A percentile compares a stretch with the other conserved stretches of the same genome.
These are phyloP conservation scores for Lepidotrigona ventralis DNA, from an alignment of 1,140 invertebrate species.

Conservation along the genomic window DNA sequence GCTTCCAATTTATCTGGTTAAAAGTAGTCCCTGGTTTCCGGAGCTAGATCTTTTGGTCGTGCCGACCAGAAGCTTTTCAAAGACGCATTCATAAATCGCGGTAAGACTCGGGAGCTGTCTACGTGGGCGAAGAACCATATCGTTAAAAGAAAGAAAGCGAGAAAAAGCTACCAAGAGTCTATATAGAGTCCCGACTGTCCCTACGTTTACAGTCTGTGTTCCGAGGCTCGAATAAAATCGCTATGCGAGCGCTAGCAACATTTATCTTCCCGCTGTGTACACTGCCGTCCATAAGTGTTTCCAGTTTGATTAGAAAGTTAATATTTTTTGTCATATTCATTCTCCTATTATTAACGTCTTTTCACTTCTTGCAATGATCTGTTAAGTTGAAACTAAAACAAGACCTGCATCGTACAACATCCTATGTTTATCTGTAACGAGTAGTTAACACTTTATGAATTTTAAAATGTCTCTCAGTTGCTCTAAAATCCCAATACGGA, in stretches of 20 bases:
- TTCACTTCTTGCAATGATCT: too few relatives aligned
- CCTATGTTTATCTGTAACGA: too few relatives aligned
- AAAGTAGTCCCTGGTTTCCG: constrained; percentile 37
- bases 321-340: too few relatives aligned
- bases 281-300: neutral
- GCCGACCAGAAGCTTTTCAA: neutral
- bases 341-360: too few relatives aligned
- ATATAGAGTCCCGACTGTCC: neutral
- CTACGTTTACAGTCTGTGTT: neutral
- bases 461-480: too few relatives aligned
- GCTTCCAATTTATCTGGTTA: constrained; percentile 32
- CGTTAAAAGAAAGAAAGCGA: neutral
- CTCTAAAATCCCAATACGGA: too few relatives aligned
- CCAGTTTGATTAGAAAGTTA: too few relatives aligned
- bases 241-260: neutral
- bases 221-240: neutral
- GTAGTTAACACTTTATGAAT: too few relatives aligned
- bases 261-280: neutral
- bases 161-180: neutral
- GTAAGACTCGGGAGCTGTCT: constrained; percentile 42
- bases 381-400: too few relatives aligned
- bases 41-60: constrained; percentile 31
- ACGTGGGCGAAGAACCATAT: neutral
- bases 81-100: constrained; percentile 48
- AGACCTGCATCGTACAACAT: too few relatives aligned